Conservation (phyloP, 2,113 vertebrate species). For the Podilymbus podiceps region DNA sequence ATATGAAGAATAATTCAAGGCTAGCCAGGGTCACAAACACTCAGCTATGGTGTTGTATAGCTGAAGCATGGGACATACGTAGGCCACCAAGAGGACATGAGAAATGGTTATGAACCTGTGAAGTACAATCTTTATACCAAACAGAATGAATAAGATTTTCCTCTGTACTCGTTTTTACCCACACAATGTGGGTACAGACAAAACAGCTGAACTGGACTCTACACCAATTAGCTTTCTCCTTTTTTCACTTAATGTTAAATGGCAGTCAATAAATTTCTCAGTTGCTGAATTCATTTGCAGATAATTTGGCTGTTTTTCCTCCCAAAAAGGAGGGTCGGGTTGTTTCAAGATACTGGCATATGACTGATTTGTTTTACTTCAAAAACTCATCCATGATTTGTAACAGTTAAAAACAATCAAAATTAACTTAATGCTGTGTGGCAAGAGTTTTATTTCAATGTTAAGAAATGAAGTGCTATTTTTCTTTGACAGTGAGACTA, state of each 20-base stretch:
- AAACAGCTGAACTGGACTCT: background rate
- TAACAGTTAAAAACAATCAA: background rate
- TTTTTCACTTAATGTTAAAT: background rate
- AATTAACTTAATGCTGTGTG: too few relatives aligned
- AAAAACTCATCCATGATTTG: background rate
- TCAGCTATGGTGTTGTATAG: background rate
- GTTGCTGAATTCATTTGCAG: background rate
- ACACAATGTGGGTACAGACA: too few relatives aligned
- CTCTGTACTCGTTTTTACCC: background rate
- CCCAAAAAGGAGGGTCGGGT: fast-evolving
- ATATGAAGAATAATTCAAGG: background rate
- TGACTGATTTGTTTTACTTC: background rate
- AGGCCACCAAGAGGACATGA: background rate
- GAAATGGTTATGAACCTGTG: background rate
- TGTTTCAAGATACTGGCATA: background rate
- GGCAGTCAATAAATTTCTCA: background rate
- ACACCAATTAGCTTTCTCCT: background rate
- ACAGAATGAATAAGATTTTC: background rate
- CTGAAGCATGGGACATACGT: background rate
- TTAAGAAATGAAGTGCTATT: background rate
- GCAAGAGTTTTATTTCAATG: too few relatives aligned
- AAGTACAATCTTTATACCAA: background rate
- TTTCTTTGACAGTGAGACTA: background rate
- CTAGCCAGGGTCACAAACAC: background rate
- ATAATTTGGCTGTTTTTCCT: background rate